phyloP scores from a whole-genome alignment of 2,797 vertebrate genomes.

The Tachyglossus aculeatus region DNA sequence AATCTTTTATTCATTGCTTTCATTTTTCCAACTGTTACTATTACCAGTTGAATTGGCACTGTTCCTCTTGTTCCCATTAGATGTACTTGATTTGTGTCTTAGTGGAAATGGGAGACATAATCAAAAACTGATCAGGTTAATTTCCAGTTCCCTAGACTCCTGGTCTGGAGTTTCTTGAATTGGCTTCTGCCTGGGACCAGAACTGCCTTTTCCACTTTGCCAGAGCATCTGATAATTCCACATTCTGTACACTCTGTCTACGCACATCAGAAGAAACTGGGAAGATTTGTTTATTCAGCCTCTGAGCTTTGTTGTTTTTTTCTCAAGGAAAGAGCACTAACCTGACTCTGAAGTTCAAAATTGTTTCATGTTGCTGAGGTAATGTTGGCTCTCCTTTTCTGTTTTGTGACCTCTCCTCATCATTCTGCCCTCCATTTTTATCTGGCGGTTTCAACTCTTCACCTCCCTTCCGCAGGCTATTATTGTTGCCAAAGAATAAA shows the following conservation, averaged over 20 bases:
- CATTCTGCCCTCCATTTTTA: not conserved
- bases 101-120: too few species aligned
- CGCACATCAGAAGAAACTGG: not conserved
- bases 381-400: not conserved
- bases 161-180: too few species aligned
- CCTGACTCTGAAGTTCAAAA: not conserved
- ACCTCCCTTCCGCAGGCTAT: not conserved
- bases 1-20: too few species aligned
- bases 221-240: not conserved
- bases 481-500: constrained; percentile 1
- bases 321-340: not conserved
- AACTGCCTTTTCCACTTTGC: not conserved
- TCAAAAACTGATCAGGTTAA: too few species aligned
- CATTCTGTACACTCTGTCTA: not conserved
- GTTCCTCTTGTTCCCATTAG: too few species aligned
- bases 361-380: not conserved
- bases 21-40: too few species aligned
- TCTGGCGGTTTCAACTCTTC: not conserved
- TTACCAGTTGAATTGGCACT: too few species aligned
- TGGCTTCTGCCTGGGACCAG: too few species aligned
- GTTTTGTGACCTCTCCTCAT: not conserved
- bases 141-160: too few species aligned
- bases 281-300: not conserved
- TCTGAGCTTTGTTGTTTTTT: not conserved
- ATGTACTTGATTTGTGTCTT: too few species aligned